Percentiles rank a stretch among this genome's conserved stretches.
Conservation (phyloP, 2,113 vertebrate species). For the Cettia cetti region DNA sequence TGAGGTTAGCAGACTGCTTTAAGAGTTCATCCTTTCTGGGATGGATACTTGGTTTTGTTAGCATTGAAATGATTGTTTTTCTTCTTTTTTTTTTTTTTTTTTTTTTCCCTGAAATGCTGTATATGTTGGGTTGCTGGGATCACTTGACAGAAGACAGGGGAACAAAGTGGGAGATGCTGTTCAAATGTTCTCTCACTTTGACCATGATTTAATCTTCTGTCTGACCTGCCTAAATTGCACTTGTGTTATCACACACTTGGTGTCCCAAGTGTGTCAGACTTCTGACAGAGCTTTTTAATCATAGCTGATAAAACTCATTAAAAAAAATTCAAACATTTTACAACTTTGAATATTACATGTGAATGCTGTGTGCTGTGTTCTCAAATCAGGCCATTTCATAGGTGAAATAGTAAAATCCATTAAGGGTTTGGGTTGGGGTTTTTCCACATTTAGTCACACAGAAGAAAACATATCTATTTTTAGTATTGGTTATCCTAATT, state of each 20-base stretch:
- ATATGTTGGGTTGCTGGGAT: not conserved
- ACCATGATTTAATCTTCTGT: not conserved
- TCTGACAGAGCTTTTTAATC: not conserved
- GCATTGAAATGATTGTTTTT: not conserved
- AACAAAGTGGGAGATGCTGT: not conserved
- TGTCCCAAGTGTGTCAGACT: not conserved
- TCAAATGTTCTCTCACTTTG: not conserved
- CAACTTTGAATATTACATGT: not conserved
- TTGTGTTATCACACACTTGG: not conserved
- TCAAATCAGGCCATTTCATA: not conserved
- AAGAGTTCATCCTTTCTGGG: not conserved
- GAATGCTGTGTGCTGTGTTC: not conserved
- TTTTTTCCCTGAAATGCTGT: accelerated
- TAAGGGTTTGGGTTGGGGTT: not conserved
- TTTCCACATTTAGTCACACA: not conserved
- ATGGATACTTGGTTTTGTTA: not conserved
- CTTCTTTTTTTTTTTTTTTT: not conserved
- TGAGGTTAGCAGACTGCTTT: not conserved
- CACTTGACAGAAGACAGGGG: not conserved
- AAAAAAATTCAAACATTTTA: not conserved
- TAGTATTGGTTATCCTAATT: not conserved
- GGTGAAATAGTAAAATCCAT: not conserved
- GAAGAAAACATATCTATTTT: not conserved
- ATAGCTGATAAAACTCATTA: not conserved
- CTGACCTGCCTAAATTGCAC: not conserved